Evolutionary conservation across 2,797 vertebrate species (phyloP).

Genomic region (Siniperca scherzeri): DNA sequence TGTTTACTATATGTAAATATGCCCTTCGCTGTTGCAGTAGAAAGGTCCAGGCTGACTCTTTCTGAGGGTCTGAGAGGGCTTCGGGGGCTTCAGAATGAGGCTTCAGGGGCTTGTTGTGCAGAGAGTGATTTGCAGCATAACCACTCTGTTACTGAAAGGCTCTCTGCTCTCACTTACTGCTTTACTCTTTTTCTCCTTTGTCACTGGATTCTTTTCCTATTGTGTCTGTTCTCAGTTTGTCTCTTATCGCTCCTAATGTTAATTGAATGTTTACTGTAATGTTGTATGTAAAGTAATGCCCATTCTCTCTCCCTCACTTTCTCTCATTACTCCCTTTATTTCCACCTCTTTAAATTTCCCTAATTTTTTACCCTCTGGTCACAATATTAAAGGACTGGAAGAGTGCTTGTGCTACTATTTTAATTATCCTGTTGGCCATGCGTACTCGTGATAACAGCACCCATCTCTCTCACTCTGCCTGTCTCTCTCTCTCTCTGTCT

Average conservation of each 20-base stretch:
- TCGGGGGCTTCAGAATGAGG: slow-evolving; percentile 37
- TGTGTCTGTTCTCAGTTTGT: not conserved
- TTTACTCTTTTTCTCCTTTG: slow-evolving; percentile 1
- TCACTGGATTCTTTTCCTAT: not conserved
- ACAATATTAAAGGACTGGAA: slow-evolving; percentile 3
- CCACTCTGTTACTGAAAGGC: slow-evolving; percentile 28
- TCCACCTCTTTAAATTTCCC: slow-evolving; percentile 2
- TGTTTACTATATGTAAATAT: slow-evolving; percentile 2
- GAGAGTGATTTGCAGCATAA: slow-evolving; percentile 42
- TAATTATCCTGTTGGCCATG: slow-evolving; percentile 24
- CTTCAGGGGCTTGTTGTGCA: slow-evolving; percentile 49
- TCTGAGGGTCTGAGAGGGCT: slow-evolving; percentile 27
- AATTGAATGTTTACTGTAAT: slow-evolving; percentile 31
- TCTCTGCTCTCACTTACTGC: slow-evolving; percentile 1
- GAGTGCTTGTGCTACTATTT: slow-evolving; percentile 6
- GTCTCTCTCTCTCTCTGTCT: slow-evolving; percentile 27
- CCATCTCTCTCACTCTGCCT: slow-evolving; percentile 25
- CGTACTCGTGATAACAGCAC: slow-evolving; percentile 24
- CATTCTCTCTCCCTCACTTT: not conserved
- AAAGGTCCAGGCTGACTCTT: slow-evolving; percentile 6
- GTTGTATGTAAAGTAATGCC: slow-evolving; percentile 1
- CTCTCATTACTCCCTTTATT: slow-evolving; percentile 7
- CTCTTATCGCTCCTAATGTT: slow-evolving; percentile 7
- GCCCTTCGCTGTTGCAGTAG: not conserved
- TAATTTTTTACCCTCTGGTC: slow-evolving; percentile 7